These are phyloP conservation scores for Halcyon smyrnensis DNA, from an alignment of 2,797 vertebrate genomes.

Conservation along the genomic window DNA sequence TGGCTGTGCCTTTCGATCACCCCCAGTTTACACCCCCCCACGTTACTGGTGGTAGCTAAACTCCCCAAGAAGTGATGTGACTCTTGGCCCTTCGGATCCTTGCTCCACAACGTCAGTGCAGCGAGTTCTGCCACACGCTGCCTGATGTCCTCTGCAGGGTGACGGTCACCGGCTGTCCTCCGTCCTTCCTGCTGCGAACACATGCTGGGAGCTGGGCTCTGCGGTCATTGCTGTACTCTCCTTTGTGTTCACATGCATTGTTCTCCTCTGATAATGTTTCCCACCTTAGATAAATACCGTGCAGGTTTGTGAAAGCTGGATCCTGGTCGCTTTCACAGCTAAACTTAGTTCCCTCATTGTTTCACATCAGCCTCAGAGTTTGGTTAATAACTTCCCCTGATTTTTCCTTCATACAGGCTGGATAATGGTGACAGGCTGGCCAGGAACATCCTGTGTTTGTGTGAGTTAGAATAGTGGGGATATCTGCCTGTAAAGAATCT, in stretches of 20 bases:
- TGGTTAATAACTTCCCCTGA: constrained; percentile 90
- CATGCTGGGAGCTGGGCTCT: not conserved
- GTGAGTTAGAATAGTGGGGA: constrained; percentile 90
- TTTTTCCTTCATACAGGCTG: constrained; percentile 86
- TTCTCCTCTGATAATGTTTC: constrained; percentile 68
- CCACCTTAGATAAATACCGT: constrained; percentile 78
- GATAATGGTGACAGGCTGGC: constrained; percentile 90
- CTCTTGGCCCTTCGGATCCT: not conserved
- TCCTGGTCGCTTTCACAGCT: constrained; percentile 82
- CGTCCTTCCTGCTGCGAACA: not conserved
- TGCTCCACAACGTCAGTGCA: fast-evolving
- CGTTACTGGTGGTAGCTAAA: fast-evolving
- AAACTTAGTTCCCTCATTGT: constrained; percentile 94
- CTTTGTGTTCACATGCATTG: constrained; percentile 56
- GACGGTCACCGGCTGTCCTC: not conserved
- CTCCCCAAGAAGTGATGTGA: fast-evolving
- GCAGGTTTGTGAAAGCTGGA: constrained; percentile 77
- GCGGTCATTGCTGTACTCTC: not conserved
- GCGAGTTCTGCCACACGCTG: not conserved
- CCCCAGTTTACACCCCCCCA: fast-evolving
- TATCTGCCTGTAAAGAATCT: constrained; percentile 72
- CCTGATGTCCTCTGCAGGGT: fast-evolving
- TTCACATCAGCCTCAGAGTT: constrained; percentile 78
- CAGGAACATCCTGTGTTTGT: constrained; percentile 99
- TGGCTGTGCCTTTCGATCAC: too few relatives aligned